Percentiles rank a stretch among this genome's conserved stretches.
phyloP scores from a whole-genome alignment of 1,140 invertebrate species.

The Lucilia sericata region DNA sequence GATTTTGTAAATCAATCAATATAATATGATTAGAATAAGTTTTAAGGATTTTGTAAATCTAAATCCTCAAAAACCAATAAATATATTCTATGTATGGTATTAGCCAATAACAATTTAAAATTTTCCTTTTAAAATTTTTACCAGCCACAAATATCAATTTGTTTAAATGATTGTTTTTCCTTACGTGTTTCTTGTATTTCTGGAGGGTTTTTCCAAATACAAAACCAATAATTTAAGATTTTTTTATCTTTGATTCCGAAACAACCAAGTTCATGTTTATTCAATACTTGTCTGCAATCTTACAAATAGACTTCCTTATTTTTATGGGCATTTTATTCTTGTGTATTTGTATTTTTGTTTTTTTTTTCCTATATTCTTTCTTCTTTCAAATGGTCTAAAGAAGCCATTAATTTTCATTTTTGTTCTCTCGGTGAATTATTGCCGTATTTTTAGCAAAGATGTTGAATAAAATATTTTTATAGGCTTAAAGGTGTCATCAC shows the following conservation, averaged over 20 bases:
- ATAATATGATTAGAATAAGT: no score
- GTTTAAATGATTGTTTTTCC: background rate
- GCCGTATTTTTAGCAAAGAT: background rate
- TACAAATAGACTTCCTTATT: constrained; percentile 13
- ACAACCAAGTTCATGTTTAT: background rate
- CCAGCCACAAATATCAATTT: background rate
- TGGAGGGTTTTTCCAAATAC: background rate
- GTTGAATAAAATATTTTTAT: constrained; percentile 1
- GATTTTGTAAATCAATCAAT: no score
- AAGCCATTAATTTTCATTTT: constrained; percentile 12
- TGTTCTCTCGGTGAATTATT: background rate
- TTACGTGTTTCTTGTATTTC: background rate
- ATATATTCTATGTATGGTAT: no score
- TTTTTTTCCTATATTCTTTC: background rate
- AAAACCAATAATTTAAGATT: constrained; percentile 21
- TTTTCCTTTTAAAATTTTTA: background rate
- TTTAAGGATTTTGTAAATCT: no score
- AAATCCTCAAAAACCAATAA: no score
- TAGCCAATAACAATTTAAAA: background rate
- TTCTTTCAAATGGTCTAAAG: background rate
- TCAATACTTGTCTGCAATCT: constrained; percentile 1
- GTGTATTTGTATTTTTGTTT: background rate
- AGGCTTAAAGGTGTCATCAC: constrained; percentile 10
- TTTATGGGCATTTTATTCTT: constrained; percentile 1
- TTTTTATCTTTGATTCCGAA: background rate